Conservation (phyloP, 2,888 invertebrate species). For the Notocelia uddmanniana region DNA sequence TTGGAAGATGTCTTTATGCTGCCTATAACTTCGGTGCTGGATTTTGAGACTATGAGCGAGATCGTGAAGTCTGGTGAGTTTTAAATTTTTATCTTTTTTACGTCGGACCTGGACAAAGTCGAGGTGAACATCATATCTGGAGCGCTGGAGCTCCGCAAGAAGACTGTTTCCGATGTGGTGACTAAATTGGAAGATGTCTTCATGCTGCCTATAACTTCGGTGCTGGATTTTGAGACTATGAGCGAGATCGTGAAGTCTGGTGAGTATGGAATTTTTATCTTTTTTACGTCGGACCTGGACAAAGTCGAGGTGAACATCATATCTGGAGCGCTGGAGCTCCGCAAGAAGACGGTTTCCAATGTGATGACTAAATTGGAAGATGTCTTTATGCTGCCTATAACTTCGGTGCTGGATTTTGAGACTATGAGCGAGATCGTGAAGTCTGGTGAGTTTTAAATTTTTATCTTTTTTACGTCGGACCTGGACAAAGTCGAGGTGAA, state of each 20-base stretch:
- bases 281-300: too few relatives aligned
- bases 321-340: conserved; percentile 96
- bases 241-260: conserved; percentile 98
- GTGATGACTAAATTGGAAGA: conserved; percentile 99
- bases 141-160: conserved; percentile 95
- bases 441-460: conserved; percentile 88
- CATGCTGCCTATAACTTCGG: conserved; percentile 96
- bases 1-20: conserved; percentile 99
- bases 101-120: conserved; percentile 96
- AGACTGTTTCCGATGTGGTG: conserved; percentile 97
- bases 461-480: too few relatives aligned
- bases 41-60: conserved; percentile 98
- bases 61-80: conserved; percentile 95
- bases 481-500: conserved; percentile 97
- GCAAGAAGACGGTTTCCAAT: conserved; percentile 95
- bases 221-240: conserved; percentile 98
- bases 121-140: conserved; percentile 99
- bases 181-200: conserved; percentile 98
- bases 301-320: conserved; percentile 99
- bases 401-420: conserved; percentile 96
- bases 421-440: conserved; percentile 98
- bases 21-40: conserved; percentile 94
- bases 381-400: conserved; percentile 97
- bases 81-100: not conserved
- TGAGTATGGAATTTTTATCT: conserved; percentile 66